A percentile compares a stretch with the other conserved stretches of the same genome.
Evolutionary conservation across 2,888 invertebrate genomes (phyloP).

Genomic region (Conchocele bisecta): DNA sequence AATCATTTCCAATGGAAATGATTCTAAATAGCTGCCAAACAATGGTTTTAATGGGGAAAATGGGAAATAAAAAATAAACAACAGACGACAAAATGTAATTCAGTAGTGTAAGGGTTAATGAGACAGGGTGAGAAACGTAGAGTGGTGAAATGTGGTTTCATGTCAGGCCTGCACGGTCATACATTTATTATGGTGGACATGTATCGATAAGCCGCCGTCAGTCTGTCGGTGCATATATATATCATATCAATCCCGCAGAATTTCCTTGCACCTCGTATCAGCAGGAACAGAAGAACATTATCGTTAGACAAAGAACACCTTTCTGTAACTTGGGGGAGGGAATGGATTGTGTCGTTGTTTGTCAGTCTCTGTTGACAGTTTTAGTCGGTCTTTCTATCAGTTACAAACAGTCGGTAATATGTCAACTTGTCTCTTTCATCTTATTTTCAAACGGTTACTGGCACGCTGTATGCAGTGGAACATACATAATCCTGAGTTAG

Average conservation of each 20-base stretch:
- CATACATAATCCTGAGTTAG: constrained; percentile 57
- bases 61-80: no score
- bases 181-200: constrained; percentile 28
- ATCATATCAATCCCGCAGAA: no score
- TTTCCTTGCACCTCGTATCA: no score
- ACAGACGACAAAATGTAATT: no score
- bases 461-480: constrained; percentile 57
- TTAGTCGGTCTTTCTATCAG: constrained; percentile 43
- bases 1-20: no score
- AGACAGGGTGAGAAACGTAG: background rate
- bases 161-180: background rate
- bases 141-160: background rate
- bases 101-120: background rate
- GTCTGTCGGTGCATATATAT: constrained; percentile 9
- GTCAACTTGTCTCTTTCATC: constrained; percentile 53
- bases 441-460: constrained; percentile 57
- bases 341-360: no score
- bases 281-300: no score
- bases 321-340: no score
- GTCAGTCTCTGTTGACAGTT: constrained; percentile 42
- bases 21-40: no score
- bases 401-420: constrained; percentile 52
- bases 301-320: no score
- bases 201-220: constrained; percentile 21
- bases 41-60: no score